A percentile compares a stretch with the other conserved stretches of the same genome.
These are phyloP conservation scores for Hapalemur alaotrensis DNA, from an alignment of 2,797 vertebrate genomes.

Conservation along the genomic window DNA sequence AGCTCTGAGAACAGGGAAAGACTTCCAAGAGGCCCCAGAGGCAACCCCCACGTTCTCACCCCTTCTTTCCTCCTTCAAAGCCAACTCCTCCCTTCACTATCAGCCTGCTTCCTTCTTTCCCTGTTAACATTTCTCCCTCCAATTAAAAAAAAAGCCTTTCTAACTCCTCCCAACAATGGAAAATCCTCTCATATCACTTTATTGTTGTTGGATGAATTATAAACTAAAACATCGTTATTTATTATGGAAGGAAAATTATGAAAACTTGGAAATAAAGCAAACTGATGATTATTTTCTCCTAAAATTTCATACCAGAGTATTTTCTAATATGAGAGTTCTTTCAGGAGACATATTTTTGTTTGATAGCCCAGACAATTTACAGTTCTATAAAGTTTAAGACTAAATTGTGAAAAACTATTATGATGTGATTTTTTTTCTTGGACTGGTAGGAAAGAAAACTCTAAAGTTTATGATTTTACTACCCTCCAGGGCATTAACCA, in stretches of 20 bases:
- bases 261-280: background rate
- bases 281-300: background rate
- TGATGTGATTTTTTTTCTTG: background rate
- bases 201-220: background rate
- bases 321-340: conserved; percentile 8
- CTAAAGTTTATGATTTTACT: background rate
- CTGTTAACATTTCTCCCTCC: background rate
- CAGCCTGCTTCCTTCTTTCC: background rate
- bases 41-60: background rate
- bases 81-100: background rate
- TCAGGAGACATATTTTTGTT: background rate
- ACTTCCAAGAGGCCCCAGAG: background rate
- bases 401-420: background rate
- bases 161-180: background rate
- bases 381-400: conserved; percentile 13
- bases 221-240: background rate
- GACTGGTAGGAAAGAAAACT: background rate
- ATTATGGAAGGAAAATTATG: background rate
- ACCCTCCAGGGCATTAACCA: background rate
- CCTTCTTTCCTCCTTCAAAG: background rate
- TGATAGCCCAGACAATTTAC: background rate
- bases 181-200: background rate
- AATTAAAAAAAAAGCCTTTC: background rate
- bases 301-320: background rate
- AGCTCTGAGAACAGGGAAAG: background rate